A percentile compares a stretch with the other conserved stretches of the same genome.
Evolutionary conservation across 2,888 invertebrate genomes (phyloP).

Genomic region (Argyresthia albistria): DNA sequence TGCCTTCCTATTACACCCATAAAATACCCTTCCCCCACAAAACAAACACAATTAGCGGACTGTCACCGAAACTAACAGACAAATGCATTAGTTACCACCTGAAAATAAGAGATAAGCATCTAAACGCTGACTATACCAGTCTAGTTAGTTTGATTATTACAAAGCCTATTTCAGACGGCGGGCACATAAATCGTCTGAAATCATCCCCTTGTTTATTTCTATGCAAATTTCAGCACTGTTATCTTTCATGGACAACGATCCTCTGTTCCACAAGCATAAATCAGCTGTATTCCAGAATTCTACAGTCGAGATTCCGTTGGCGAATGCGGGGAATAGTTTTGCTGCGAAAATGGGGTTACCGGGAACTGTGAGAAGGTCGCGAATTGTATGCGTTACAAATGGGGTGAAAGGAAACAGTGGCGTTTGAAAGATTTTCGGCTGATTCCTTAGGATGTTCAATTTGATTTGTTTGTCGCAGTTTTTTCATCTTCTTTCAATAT

Average conservation of each 20-base stretch:
- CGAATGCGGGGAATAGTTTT: not conserved
- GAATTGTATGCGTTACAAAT: not conserved
- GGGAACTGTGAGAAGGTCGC: not conserved
- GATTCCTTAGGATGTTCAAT: too few species aligned
- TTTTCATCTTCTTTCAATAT: too few species aligned
- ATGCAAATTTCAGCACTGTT: constrained; percentile 54
- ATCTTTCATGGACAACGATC: constrained; percentile 38
- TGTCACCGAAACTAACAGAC: not conserved
- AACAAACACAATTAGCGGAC: not conserved
- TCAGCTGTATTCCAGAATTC: constrained; percentile 17
- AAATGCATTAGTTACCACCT: not conserved
- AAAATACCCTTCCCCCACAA: too few species aligned
- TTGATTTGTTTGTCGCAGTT: too few species aligned
- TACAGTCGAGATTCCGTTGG: not conserved
- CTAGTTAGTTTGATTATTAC: constrained; percentile 33
- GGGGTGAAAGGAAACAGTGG: not conserved
- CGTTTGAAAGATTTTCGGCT: not conserved
- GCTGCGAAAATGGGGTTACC: not conserved
- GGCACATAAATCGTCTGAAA: constrained; percentile 41
- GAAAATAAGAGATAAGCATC: not conserved
- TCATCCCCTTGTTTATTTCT: constrained; percentile 52
- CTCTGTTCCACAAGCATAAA: constrained; percentile 21
- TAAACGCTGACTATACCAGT: constrained; percentile 12
- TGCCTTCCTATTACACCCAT: too few species aligned
- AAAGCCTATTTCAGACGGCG: constrained; percentile 24